phyloP scores from a whole-genome alignment of 2,797 vertebrate genomes.

The Sebastes trivittatus region DNA sequence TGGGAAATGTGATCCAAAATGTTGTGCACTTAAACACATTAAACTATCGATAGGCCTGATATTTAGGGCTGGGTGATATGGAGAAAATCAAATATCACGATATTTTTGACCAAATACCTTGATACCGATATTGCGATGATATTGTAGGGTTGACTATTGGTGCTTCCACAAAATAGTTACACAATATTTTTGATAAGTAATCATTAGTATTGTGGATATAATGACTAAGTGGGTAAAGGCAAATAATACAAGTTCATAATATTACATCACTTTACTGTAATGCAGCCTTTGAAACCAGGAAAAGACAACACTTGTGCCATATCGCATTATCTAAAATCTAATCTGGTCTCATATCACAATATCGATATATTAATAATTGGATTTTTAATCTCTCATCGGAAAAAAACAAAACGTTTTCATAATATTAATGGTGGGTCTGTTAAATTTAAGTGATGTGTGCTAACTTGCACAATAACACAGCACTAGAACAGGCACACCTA shows the following conservation, averaged over 20 bases:
- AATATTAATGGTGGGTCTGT: too few species aligned
- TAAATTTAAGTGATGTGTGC: too few species aligned
- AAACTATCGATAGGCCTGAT: not conserved
- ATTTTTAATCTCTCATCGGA: too few species aligned
- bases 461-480: too few species aligned
- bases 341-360: not conserved
- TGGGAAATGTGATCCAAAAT: not conserved
- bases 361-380: not conserved
- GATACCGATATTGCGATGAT: too few species aligned
- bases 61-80: not conserved
- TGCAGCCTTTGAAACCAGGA: not conserved
- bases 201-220: not conserved
- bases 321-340: too few species aligned
- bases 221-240: not conserved
- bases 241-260: not conserved
- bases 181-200: not conserved
- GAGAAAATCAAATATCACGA: not conserved
- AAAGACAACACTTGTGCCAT: not conserved
- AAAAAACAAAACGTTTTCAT: too few species aligned
- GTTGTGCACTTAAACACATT: not conserved
- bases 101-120: not conserved
- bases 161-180: not conserved
- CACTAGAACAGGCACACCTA: too few species aligned
- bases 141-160: not conserved
- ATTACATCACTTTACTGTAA: not conserved